These are phyloP conservation scores for Taeniopygia guttata DNA, from an alignment of 2,797 vertebrate species.

Conservation along the genomic window DNA sequence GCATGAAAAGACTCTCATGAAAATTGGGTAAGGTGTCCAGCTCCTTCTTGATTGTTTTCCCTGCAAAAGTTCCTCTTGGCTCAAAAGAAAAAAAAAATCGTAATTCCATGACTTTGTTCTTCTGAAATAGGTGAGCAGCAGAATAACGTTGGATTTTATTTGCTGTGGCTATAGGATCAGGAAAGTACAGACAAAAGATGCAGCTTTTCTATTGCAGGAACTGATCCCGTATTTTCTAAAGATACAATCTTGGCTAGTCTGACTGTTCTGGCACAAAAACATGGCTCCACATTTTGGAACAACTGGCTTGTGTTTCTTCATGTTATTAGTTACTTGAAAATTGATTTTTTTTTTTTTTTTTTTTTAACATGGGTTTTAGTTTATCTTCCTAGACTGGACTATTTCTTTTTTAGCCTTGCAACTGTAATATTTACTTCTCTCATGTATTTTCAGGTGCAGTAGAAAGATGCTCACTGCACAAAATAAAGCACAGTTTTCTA, in stretches of 20 bases:
- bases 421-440: neutral
- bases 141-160: neutral
- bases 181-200: neutral
- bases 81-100: neutral
- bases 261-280: neutral
- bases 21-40: neutral
- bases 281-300: neutral
- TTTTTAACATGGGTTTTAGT: neutral
- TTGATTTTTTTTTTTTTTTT: neutral
- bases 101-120: neutral
- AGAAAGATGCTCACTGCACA: neutral
- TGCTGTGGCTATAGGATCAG: neutral
- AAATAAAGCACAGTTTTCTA: neutral
- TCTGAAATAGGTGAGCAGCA: neutral
- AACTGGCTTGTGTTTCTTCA: neutral
- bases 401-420: neutral
- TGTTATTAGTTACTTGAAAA: slow-evolving; percentile 12
- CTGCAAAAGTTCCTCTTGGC: neutral
- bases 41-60: neutral
- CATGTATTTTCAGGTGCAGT: neutral
- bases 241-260: neutral
- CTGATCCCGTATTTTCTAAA: neutral
- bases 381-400: neutral
- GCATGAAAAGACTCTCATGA: neutral
- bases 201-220: neutral